Evolutionary conservation across 2,113 vertebrate species (phyloP), one percentile per base, ranked within the genome.

Genomic region (Gavialis gangeticus): DNA sequence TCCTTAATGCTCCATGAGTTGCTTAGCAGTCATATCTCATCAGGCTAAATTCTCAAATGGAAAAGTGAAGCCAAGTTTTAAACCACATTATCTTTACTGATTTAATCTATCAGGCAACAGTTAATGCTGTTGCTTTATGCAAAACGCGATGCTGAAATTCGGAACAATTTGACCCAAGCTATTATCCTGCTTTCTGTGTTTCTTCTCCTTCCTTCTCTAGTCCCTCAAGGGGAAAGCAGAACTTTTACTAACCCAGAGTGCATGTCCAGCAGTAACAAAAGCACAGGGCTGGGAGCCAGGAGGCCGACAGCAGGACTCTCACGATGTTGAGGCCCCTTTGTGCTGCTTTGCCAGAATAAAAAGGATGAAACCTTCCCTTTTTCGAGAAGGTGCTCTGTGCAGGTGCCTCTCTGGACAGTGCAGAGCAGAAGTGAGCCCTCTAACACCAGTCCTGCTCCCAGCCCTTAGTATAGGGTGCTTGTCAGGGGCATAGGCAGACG

Each of bases 401-500:
- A 69, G n/a, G 18, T 5, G 30, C 10, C n/a, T 34, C 30, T 30
- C 30, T 34, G n/a, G 30, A 17, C n/a, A 69, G 17, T 30, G 66
- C 34, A 21, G 30, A 30, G 46, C 46, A 9, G 46, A 46, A 46
- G 46, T 46, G 46, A 46, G 46, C 46, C 46, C 30, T 21, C 18
- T 34, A 46, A 69, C 66, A 17, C 19, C 66, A 69, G 18, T 10
- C 28, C 66, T 21, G 18, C 66, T 34, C 28, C 30, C 66, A 69
- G 21, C 66, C 18, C 18, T 19, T 21, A 67, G 10, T 34, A 21
- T 34, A 34, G 46, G 46, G 46, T 46, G 46, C 46, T 46, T 46
- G 46, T 46, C 46, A 59, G 37, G 46, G 87, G 73, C 30, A 4
- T 3, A 19, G 0, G 1, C 73, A 55, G n/a, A n/a, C n/a, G n/a